phyloP scores from a whole-genome alignment of 2,797 vertebrate genomes.

The Hephaestus fuliginosus region DNA sequence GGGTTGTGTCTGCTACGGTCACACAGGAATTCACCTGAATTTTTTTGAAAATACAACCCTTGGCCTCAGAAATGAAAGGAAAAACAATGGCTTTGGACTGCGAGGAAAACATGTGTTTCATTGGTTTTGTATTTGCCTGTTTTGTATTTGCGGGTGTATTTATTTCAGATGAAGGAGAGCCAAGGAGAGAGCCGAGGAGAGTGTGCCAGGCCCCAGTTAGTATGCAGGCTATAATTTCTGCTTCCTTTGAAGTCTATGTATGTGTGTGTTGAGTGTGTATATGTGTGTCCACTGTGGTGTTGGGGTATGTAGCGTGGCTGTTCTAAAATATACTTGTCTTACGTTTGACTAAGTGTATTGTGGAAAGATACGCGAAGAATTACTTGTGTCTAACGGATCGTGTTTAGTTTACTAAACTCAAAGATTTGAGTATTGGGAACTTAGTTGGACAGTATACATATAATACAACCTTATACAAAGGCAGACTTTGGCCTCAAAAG shows the following conservation, averaged over 20 bases:
- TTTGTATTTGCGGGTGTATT: constrained; percentile 83
- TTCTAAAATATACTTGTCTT: constrained; percentile 53
- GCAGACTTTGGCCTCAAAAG: constrained; percentile 17
- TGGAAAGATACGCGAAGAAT: not conserved
- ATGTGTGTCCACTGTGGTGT: constrained; percentile 59
- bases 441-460: constrained; percentile 7
- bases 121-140: constrained; percentile 80
- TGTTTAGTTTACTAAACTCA: constrained; percentile 10
- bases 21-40: constrained; percentile 49
- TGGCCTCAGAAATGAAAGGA: constrained; percentile 52
- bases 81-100: constrained; percentile 61
- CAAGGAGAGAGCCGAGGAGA: constrained; percentile 73
- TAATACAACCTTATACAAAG: constrained; percentile 15
- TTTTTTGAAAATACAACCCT: constrained; percentile 23
- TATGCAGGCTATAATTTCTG: constrained; percentile 84
- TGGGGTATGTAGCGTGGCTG: constrained; percentile 45
- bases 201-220: constrained; percentile 83
- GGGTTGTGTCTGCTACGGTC: not conserved
- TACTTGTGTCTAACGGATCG: not conserved
- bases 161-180: constrained; percentile 80
- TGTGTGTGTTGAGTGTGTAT: constrained; percentile 56
- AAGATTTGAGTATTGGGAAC: not conserved
- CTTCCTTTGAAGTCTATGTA: constrained; percentile 80
- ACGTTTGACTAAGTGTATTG: constrained; percentile 34
- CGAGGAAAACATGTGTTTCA: constrained; percentile 76